phyloP scores from a whole-genome alignment of 2,113 vertebrate genomes.

The Daphoenositta chrysoptera region DNA sequence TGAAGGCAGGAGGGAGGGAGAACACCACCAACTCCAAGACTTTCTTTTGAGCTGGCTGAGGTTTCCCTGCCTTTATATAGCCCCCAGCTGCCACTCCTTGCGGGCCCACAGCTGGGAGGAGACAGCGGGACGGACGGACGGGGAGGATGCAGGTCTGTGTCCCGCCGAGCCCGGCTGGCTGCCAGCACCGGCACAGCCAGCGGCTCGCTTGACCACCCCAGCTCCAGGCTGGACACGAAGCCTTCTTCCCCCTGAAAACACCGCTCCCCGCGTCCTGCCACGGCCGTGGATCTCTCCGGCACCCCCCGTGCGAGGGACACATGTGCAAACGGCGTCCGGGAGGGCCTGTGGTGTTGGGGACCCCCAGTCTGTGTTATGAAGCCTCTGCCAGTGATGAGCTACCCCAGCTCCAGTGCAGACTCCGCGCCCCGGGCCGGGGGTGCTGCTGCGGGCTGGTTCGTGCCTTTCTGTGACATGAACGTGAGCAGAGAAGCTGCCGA shows the following conservation, averaged over 20 bases:
- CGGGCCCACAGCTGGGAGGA: slow-evolving; percentile 49
- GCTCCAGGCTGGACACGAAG: neutral
- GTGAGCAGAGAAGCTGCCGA: neutral
- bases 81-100: slow-evolving; percentile 51
- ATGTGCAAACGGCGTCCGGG: rapidly evolving
- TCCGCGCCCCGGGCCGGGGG: rapidly evolving
- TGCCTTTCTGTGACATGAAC: neutral
- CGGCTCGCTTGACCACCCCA: neutral
- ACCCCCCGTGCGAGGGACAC: rapidly evolving
- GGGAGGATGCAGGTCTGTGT: slow-evolving; percentile 20
- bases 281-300: rapidly evolving
- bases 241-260: neutral
- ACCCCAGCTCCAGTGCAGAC: neutral
- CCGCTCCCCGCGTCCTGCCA: neutral
- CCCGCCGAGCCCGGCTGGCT: neutral
- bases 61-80: slow-evolving; percentile 40
- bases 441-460: neutral
- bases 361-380: rapidly evolving
- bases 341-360: rapidly evolving
- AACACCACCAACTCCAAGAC: neutral
- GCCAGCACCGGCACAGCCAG: neutral
- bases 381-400: too few relatives aligned
- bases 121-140: slow-evolving; percentile 10
- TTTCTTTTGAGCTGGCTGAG: slow-evolving; percentile 34
- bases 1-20: neutral